These are phyloP conservation scores for Phyllostomus hastatus DNA, from an alignment of 2,113 vertebrate species.

Conservation along the genomic window DNA sequence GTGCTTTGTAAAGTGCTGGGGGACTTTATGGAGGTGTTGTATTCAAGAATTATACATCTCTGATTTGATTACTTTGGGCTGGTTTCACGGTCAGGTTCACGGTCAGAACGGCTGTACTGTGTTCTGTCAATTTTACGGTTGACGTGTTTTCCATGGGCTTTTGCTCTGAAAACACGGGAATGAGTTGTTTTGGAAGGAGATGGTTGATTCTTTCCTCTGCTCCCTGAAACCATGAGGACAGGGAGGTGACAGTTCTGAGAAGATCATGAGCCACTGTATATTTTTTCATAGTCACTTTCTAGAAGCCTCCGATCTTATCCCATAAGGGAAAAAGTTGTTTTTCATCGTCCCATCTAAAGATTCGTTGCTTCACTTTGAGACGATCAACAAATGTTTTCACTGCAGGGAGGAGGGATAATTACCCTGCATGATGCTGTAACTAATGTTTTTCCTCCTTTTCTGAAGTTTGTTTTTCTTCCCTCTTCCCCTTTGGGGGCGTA, in stretches of 20 bases:
- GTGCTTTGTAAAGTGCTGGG: background rate
- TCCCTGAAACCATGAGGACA: background rate
- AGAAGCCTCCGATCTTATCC: background rate
- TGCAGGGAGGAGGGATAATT: background rate
- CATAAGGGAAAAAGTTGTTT: background rate
- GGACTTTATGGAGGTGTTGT: background rate
- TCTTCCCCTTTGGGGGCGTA: background rate
- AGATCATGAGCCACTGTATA: background rate
- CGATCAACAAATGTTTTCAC: background rate
- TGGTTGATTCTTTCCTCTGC: too few species aligned
- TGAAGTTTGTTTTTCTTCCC: background rate
- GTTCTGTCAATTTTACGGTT: constrained; percentile 42
- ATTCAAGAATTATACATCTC: constrained; percentile 3
- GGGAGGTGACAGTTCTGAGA: too few species aligned
- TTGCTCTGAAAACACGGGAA: constrained; percentile 28
- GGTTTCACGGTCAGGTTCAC: constrained; percentile 17
- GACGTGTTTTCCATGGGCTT: constrained; percentile 49
- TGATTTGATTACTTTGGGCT: background rate
- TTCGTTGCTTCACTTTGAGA: background rate
- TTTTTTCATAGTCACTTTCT: background rate
- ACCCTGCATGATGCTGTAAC: background rate
- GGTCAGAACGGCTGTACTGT: constrained; percentile 14
- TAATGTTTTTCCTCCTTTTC: background rate
- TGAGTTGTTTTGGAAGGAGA: constrained; percentile 3
- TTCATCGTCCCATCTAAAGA: background rate